phyloP scores from a whole-genome alignment of 2,113 vertebrate species.

The Gymnorhina tibicen region DNA sequence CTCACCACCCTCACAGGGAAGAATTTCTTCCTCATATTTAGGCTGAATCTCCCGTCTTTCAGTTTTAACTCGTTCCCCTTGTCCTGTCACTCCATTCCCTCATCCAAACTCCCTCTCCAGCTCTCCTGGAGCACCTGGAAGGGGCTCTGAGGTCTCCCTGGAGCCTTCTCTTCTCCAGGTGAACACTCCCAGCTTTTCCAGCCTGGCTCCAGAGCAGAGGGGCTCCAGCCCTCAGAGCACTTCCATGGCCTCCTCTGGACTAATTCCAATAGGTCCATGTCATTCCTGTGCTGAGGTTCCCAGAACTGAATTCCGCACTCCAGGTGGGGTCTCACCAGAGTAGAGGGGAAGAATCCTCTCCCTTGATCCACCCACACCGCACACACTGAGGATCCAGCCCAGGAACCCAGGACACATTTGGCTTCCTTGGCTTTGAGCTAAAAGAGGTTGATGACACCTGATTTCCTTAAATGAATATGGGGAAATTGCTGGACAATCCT shows the following conservation, averaged over 20 bases:
- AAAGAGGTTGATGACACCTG: background rate
- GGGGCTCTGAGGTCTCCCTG: fast-evolving
- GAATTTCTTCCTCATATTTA: background rate
- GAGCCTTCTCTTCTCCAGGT: background rate
- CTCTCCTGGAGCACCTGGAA: background rate
- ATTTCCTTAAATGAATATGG: background rate
- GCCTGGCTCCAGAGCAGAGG: background rate
- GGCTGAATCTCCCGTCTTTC: fast-evolving
- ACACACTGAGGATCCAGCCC: background rate
- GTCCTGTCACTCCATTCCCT: background rate
- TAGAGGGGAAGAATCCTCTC: fast-evolving
- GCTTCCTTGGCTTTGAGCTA: background rate
- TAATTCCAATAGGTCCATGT: fast-evolving
- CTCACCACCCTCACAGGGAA: fast-evolving
- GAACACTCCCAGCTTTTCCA: background rate
- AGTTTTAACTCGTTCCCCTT: background rate
- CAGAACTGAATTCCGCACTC: background rate
- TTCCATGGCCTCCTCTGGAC: fast-evolving
- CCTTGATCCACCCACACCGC: fast-evolving
- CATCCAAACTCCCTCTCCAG: background rate
- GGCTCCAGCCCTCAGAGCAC: fast-evolving
- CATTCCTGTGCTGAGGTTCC: background rate
- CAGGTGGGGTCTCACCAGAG: background rate
- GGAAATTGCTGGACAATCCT: background rate
- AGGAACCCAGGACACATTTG: background rate